Percentiles rank a stretch among this genome's conserved stretches.
Conservation (phyloP, 1,140 invertebrate species). For the Eriosoma lanigerum region DNA sequence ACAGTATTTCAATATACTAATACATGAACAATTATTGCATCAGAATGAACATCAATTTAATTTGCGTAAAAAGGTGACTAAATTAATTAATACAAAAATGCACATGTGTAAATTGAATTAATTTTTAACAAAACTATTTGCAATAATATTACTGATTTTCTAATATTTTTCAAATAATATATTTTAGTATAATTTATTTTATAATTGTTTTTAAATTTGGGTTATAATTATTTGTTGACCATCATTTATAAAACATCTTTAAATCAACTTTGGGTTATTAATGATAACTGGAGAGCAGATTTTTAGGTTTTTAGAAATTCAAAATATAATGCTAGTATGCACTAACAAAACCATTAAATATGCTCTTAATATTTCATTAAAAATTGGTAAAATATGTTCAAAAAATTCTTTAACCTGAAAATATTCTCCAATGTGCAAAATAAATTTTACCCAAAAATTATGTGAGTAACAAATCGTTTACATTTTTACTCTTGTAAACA, state of each 20-base stretch:
- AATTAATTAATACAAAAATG: background rate
- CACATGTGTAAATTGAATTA: background rate
- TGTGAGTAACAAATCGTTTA: too few species aligned
- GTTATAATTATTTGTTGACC: background rate
- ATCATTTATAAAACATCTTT: background rate
- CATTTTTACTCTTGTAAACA: too few species aligned
- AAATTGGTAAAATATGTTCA: too few species aligned
- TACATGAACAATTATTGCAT: background rate
- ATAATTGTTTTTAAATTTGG: background rate
- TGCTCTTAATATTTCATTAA: too few species aligned
- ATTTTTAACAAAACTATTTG: background rate
- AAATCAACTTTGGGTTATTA: background rate
- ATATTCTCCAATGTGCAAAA: too few species aligned
- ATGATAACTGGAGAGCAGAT: too few species aligned
- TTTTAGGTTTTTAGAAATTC: too few species aligned
- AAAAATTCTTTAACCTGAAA: too few species aligned
- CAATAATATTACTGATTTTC: background rate
- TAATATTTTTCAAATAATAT: background rate
- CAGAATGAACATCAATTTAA: background rate
- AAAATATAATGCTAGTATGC: too few species aligned
- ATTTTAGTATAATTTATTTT: background rate
- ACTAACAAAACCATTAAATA: too few species aligned
- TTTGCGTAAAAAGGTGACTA: background rate
- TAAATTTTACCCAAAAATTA: too few species aligned
- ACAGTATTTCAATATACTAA: constrained; percentile 19